These are phyloP conservation scores for Alentia gelatinosa DNA, from an alignment of 2,888 invertebrate species.

Conservation along the genomic window DNA sequence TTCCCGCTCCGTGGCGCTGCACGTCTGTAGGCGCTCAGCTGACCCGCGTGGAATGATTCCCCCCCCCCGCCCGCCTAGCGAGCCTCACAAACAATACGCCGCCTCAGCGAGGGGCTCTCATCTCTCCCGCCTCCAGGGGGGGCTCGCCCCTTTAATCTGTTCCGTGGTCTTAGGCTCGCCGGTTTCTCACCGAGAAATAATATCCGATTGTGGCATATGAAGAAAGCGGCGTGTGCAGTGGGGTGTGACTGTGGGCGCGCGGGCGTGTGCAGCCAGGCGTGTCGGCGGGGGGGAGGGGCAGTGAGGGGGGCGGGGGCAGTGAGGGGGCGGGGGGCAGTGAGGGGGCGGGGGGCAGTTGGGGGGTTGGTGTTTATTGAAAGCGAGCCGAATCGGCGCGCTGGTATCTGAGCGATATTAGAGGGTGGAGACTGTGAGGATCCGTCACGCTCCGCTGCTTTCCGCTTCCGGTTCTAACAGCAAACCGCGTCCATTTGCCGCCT, in stretches of 20 bases:
- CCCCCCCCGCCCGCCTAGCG: background rate
- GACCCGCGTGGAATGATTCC: too few relatives aligned
- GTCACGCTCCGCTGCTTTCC: background rate
- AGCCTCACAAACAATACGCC: background rate
- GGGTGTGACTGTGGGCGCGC: background rate
- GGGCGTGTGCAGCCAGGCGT: too few relatives aligned
- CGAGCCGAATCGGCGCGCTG: background rate
- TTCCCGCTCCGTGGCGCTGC: background rate
- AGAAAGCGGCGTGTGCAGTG: background rate
- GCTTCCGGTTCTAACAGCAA: constrained; percentile 24
- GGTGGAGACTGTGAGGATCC: background rate
- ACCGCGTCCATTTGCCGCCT: background rate
- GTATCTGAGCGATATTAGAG: background rate
- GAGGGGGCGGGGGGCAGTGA: background rate
- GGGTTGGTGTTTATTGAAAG: background rate
- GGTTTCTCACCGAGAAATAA: background rate
- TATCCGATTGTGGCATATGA: background rate
- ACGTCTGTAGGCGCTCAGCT: too few relatives aligned
- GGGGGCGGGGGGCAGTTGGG: background rate
- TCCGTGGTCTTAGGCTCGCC: background rate
- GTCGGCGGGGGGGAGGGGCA: background rate
- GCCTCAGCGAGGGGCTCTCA: background rate
- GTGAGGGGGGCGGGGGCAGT: background rate
- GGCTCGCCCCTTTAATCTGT: background rate
- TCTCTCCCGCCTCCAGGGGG: background rate